A percentile compares a stretch with the other conserved stretches of the same genome.
Evolutionary conservation across 2,797 vertebrate genomes (phyloP).

Genomic region (Lacerta agilis): DNA sequence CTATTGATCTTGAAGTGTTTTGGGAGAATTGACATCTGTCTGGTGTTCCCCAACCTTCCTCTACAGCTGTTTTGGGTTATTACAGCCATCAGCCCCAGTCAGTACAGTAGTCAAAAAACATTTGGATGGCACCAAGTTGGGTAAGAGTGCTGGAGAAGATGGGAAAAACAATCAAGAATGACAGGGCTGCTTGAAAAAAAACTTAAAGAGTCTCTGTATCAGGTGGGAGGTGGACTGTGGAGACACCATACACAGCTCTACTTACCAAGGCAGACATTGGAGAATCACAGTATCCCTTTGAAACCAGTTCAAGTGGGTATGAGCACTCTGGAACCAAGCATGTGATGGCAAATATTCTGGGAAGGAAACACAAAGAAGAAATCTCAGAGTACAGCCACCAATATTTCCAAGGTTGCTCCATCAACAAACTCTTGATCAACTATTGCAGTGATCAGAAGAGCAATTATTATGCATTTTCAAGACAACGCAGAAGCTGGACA

Average conservation of each 20-base stretch:
- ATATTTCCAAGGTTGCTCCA: not conserved
- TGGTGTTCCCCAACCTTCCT: no score
- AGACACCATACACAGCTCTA: constrained; percentile 8
- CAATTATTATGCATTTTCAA: not conserved
- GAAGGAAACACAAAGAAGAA: not conserved
- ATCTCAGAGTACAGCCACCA: not conserved
- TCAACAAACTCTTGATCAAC: constrained; percentile 30
- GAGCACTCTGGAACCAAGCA: constrained; percentile 37
- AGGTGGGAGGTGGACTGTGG: not conserved
- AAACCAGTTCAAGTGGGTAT: constrained; percentile 31
- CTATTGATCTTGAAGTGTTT: not conserved
- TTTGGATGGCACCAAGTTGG: no score
- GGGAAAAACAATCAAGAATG: not conserved
- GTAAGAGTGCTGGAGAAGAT: not conserved
- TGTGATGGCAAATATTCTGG: constrained; percentile 22
- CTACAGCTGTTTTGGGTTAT: no score
- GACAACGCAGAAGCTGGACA: not conserved
- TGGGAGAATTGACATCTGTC: not conserved
- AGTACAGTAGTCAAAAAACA: no score
- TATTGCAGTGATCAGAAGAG: not conserved
- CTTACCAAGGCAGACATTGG: constrained; percentile 45
- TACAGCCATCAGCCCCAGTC: no score
- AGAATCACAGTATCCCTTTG: constrained; percentile 19
- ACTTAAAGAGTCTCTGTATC: not conserved
- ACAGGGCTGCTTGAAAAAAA: not conserved